Conservation (phyloP, 2,113 vertebrate genomes). For the Monopterus albus region DNA sequence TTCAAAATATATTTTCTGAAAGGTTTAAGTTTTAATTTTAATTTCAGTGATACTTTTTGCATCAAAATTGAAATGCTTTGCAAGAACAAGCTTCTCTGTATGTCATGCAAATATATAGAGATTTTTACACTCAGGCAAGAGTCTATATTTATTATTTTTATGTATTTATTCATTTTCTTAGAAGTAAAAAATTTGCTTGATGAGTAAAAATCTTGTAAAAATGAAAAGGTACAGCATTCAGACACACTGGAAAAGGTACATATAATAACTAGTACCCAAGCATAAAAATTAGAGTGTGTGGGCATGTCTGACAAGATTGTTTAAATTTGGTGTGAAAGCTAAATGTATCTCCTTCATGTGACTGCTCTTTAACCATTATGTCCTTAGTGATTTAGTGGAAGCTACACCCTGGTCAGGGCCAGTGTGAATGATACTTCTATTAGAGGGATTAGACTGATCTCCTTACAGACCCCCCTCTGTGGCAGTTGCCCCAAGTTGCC, state of each 20-base stretch:
- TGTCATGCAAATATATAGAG: background rate
- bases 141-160: too few relatives aligned
- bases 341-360: conserved; percentile 17
- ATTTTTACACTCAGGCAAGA: too few relatives aligned
- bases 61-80: conserved; percentile 8
- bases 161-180: too few relatives aligned
- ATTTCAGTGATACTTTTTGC: background rate
- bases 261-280: background rate
- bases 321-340: conserved; percentile 3
- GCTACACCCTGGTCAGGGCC: conserved; percentile 60
- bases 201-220: too few relatives aligned
- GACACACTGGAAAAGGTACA: background rate
- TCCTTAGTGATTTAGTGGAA: conserved; percentile 53
- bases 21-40: conserved; percentile 25
- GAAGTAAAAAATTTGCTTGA: too few relatives aligned
- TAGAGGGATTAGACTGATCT: conserved; percentile 82
- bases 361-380: conserved; percentile 24
- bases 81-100: background rate
- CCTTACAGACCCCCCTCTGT: conserved; percentile 81
- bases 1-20: conserved; percentile 23
- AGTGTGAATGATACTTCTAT: conserved; percentile 81
- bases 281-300: background rate
- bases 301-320: background rate
- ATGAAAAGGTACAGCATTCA: too few relatives aligned
- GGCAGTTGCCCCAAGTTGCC: conserved; percentile 80